These are phyloP conservation scores for Grapholita molesta DNA, from an alignment of 1,140 invertebrate genomes.

Conservation along the genomic window DNA sequence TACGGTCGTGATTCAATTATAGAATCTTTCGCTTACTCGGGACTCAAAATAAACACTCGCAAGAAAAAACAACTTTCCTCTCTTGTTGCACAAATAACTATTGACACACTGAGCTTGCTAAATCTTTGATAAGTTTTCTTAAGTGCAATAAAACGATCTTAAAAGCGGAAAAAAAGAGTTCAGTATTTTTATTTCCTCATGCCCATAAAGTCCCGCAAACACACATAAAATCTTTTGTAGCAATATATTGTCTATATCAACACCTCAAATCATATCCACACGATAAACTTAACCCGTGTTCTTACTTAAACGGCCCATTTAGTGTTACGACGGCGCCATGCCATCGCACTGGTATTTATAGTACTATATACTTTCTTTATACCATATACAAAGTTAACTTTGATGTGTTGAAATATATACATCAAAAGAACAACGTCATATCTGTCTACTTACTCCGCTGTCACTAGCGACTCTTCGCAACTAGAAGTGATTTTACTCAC, in stretches of 20 bases:
- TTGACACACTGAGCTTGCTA: too few species aligned
- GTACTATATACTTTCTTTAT: background rate
- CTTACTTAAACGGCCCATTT: constrained; percentile 7
- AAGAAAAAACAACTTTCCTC: too few species aligned
- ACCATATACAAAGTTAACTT: background rate
- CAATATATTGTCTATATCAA: background rate
- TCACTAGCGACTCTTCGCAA: background rate
- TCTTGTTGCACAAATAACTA: too few species aligned
- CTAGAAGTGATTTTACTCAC: background rate
- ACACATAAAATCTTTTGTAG: background rate
- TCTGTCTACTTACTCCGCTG: background rate
- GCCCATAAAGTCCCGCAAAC: too few species aligned
- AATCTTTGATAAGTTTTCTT: too few species aligned
- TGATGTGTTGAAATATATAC: background rate
- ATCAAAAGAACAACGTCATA: background rate
- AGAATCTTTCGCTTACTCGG: too few species aligned
- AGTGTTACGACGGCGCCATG: background rate
- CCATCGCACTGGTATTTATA: background rate
- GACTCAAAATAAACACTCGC: too few species aligned
- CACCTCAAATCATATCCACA: constrained; percentile 9
- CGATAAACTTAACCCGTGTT: background rate
- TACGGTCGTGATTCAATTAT: too few species aligned
- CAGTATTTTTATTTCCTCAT: too few species aligned
- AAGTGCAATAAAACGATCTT: too few species aligned
- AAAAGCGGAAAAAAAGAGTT: too few species aligned